A percentile compares a stretch with the other conserved stretches of the same genome.
These are phyloP conservation scores for Nyctibius bracteatus DNA, from an alignment of 2,113 vertebrate species.

Conservation along the genomic window DNA sequence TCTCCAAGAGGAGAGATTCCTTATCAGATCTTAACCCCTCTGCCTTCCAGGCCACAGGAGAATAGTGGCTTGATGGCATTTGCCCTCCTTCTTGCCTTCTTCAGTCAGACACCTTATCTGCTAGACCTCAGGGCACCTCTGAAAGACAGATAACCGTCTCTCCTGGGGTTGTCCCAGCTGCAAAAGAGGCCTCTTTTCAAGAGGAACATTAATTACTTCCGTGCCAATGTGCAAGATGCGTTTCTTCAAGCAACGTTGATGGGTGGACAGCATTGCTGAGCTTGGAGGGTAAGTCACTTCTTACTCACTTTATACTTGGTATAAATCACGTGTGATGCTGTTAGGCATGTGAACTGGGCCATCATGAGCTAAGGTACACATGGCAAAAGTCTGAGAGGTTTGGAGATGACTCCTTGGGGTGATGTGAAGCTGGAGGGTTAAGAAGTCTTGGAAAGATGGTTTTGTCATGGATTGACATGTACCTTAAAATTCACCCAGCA, in stretches of 20 bases:
- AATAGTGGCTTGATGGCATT: not conserved
- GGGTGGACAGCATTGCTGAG: not conserved
- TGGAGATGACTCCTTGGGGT: not conserved
- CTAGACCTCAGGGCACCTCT: not conserved
- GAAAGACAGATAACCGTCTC: not conserved
- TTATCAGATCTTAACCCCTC: not conserved
- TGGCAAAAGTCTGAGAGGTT: not conserved
- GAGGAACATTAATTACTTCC: accelerated
- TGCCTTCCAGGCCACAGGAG: not conserved
- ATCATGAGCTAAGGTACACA: accelerated
- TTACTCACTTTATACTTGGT: not conserved
- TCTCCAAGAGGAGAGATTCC: not conserved
- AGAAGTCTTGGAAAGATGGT: not conserved
- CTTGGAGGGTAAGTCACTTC: not conserved
- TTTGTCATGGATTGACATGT: not conserved
- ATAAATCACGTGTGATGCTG: not conserved
- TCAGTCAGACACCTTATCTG: not conserved
- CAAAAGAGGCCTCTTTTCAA: not conserved
- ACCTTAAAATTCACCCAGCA: not conserved
- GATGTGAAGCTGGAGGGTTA: not conserved
- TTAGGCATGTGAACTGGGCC: not conserved
- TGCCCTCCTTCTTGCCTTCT: not conserved
- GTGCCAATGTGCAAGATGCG: accelerated
- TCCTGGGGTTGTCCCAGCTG: not conserved
- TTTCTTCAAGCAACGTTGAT: not conserved